Evolutionary conservation across 1,140 invertebrate genomes (phyloP).

Genomic region (Rhopalosiphum padi): DNA sequence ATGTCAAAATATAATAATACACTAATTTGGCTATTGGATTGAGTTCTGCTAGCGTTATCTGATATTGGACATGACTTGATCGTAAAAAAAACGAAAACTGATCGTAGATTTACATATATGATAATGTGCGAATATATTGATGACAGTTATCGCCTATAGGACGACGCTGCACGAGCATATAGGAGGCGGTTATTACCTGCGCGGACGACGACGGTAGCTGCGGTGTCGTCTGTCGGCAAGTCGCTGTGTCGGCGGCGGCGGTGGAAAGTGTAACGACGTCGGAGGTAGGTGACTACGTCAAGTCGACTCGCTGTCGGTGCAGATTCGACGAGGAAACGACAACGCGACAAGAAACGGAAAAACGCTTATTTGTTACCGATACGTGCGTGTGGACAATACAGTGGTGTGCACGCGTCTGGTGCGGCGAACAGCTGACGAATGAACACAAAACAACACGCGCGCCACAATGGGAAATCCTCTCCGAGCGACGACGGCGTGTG

Average conservation of each 20-base stretch:
- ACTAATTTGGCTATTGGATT: too few species aligned
- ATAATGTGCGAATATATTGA: too few species aligned
- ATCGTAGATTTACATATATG: too few species aligned
- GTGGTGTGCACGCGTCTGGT: neutral
- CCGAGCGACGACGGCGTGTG: neutral
- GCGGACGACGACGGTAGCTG: neutral
- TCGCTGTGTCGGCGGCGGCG: neutral
- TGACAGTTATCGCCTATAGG: too few species aligned
- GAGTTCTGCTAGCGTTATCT: too few species aligned
- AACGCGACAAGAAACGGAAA: neutral
- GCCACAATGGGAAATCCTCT: slow-evolving; percentile 47
- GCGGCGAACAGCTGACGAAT: slow-evolving; percentile 33
- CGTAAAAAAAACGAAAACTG: too few species aligned
- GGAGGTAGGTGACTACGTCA: neutral
- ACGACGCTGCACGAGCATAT: neutral
- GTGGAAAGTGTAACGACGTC: neutral
- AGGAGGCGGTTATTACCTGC: neutral
- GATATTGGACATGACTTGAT: too few species aligned
- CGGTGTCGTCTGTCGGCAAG: neutral
- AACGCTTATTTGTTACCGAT: neutral
- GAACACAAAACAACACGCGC: slow-evolving; percentile 47
- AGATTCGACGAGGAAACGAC: neutral
- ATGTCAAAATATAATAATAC: too few species aligned
- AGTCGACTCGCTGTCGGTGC: neutral
- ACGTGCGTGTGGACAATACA: neutral